These are phyloP conservation scores for Leptodactylus fallax DNA, from an alignment of 2,797 vertebrate species.

Conservation along the genomic window DNA sequence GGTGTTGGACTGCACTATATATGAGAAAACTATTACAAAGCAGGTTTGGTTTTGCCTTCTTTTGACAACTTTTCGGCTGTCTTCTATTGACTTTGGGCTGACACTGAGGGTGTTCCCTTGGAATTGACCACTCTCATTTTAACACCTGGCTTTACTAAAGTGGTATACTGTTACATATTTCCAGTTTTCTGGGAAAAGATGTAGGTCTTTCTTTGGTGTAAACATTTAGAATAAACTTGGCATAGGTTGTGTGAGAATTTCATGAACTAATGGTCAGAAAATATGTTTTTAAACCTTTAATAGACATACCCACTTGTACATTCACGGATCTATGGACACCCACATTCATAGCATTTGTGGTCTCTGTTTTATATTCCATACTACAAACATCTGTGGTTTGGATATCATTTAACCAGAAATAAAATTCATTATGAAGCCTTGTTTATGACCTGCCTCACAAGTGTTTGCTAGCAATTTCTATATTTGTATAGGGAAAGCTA, in stretches of 20 bases:
- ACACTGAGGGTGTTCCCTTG: slow-evolving; percentile 50
- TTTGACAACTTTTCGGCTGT: slow-evolving; percentile 39
- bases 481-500: slow-evolving; percentile 20
- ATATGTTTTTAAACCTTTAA: slow-evolving; percentile 10
- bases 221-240: slow-evolving; percentile 45
- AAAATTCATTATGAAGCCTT: slow-evolving; percentile 29
- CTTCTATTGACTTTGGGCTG: slow-evolving; percentile 45
- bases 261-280: slow-evolving; percentile 24
- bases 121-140: slow-evolving; percentile 27
- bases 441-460: slow-evolving; percentile 7
- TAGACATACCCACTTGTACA: background rate
- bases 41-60: background rate
- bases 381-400: slow-evolving; percentile 29
- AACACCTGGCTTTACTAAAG: slow-evolving; percentile 47
- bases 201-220: slow-evolving; percentile 35
- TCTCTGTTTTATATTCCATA: slow-evolving; percentile 19
- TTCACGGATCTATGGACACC: slow-evolving; percentile 31
- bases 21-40: slow-evolving; percentile 34
- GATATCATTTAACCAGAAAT: slow-evolving; percentile 25
- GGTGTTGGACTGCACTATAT: background rate
- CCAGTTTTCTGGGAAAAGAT: slow-evolving; percentile 38
- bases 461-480: background rate
- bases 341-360: slow-evolving; percentile 2
- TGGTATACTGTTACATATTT: slow-evolving; percentile 36
- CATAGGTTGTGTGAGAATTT: slow-evolving; percentile 32